These are phyloP conservation scores for Spinus olivaceus DNA, from an alignment of 2,797 vertebrate species.

Conservation along the genomic window DNA sequence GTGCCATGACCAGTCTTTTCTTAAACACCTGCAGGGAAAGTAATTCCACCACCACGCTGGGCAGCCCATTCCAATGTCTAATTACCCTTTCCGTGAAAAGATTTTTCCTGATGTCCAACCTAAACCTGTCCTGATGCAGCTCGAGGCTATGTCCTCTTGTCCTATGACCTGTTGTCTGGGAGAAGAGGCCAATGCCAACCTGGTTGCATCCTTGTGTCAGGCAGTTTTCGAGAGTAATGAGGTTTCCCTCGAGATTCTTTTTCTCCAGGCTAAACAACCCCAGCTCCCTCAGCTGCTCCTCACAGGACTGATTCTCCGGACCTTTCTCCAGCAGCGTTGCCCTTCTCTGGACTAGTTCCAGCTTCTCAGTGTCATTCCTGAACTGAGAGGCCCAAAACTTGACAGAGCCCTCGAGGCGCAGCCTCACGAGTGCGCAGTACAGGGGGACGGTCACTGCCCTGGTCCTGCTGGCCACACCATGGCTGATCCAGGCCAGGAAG, in stretches of 20 bases:
- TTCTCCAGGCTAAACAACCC: background rate
- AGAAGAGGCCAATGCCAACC: background rate
- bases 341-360: background rate
- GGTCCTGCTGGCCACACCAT: background rate
- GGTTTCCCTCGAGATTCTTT: rapidly evolving
- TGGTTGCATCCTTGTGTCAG: background rate
- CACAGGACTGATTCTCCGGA: background rate
- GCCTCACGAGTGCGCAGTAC: background rate
- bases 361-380: rapidly evolving
- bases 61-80: background rate
- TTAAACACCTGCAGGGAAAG: background rate
- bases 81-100: background rate
- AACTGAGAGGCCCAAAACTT: rapidly evolving
- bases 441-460: background rate
- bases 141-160: background rate
- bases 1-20: background rate
- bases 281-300: background rate
- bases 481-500: background rate
- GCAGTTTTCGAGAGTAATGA: rapidly evolving
- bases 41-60: background rate
- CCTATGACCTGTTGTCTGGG: rapidly evolving
- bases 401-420: rapidly evolving
- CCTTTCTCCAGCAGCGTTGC: rapidly evolving
- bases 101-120: background rate
- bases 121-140: background rate